phyloP scores from a whole-genome alignment of 2,113 vertebrate species.

The Epinephelus fuscoguttatus region DNA sequence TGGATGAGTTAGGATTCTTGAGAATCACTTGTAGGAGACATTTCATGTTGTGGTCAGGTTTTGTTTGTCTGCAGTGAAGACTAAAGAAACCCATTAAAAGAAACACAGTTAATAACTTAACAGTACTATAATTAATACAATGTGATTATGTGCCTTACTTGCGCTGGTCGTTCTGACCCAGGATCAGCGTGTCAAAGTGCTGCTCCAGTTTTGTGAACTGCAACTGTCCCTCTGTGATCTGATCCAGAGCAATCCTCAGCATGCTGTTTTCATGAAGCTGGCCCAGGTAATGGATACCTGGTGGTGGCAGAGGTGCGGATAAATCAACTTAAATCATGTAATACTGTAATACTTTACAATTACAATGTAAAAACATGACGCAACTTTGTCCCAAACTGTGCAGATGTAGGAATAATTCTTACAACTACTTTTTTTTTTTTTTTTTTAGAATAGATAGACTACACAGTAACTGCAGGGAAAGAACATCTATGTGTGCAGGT shows the following conservation, averaged over 20 bases:
- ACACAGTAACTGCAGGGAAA: background rate
- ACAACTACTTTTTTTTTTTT: background rate
- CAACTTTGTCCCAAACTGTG: background rate
- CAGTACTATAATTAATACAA: background rate
- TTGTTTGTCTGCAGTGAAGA: background rate
- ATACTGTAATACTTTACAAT: too few relatives aligned
- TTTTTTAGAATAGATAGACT: background rate
- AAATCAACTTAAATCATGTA: background rate
- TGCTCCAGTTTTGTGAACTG: conserved; percentile 84
- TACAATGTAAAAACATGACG: too few relatives aligned
- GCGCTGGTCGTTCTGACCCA: conserved; percentile 69
- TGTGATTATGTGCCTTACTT: conserved; percentile 35
- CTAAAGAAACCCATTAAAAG: background rate
- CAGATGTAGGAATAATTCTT: background rate
- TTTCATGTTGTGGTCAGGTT: background rate
- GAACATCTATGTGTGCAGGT: background rate
- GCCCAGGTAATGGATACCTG: conserved; percentile 90
- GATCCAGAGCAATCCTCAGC: conserved; percentile 85
- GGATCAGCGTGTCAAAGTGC: conserved; percentile 85
- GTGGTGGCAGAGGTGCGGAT: background rate
- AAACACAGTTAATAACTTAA: background rate
- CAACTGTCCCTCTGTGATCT: conserved; percentile 88
- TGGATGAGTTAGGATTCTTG: background rate
- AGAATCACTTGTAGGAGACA: background rate
- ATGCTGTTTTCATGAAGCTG: conserved; percentile 88